These are phyloP conservation scores for Biston stratarius DNA, from an alignment of 2,888 invertebrate genomes.

Conservation along the genomic window DNA sequence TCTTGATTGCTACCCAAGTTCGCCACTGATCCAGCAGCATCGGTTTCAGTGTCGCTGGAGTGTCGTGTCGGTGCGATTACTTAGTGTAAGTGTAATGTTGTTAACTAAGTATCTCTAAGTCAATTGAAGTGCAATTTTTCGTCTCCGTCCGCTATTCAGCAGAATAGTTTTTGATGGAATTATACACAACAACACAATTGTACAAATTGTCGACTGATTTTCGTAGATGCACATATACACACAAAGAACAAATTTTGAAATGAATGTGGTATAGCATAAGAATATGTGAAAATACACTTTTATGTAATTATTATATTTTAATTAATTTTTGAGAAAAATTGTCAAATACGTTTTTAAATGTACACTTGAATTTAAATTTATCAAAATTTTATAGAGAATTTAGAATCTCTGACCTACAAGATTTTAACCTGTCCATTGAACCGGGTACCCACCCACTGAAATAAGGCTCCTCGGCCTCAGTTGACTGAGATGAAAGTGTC, in stretches of 20 bases:
- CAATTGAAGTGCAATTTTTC: slow-evolving; percentile 56
- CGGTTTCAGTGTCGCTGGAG: not conserved
- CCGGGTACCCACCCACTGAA: too few relatives aligned
- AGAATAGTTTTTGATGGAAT: slow-evolving; percentile 59
- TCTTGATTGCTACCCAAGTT: not conserved
- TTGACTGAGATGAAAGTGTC: too few relatives aligned
- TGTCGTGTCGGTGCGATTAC: not conserved
- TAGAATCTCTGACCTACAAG: too few relatives aligned
- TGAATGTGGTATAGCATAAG: not conserved
- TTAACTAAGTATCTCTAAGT: slow-evolving; percentile 18
- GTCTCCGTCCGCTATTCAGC: slow-evolving; percentile 61
- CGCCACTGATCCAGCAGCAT: not conserved
- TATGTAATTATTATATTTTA: not conserved
- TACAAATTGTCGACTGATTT: slow-evolving; percentile 41
- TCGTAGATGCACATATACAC: slow-evolving; percentile 17
- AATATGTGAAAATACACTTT: not conserved
- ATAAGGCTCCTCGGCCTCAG: too few relatives aligned
- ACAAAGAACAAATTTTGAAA: not conserved
- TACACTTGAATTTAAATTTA: too few relatives aligned
- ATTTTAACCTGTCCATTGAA: too few relatives aligned
- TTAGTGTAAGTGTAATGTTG: not conserved
- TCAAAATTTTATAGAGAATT: too few relatives aligned
- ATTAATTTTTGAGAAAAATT: not conserved
- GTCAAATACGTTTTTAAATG: too few relatives aligned
- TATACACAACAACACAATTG: slow-evolving; percentile 47